Conservation (phyloP, 2,797 vertebrate genomes). For the Urocyon cinereoargenteus region DNA sequence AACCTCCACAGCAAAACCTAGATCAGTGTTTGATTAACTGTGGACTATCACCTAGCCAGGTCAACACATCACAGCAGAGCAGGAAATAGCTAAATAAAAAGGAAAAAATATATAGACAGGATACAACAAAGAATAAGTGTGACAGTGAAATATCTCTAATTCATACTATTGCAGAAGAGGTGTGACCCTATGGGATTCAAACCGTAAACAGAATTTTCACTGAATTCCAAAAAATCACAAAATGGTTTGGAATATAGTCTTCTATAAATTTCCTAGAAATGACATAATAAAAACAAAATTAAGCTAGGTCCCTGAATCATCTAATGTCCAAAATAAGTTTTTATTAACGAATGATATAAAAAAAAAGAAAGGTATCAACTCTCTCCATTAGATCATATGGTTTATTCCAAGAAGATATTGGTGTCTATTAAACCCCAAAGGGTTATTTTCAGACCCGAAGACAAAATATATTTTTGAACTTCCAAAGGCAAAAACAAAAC, state of each 20-base stretch:
- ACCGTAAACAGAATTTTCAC: background rate
- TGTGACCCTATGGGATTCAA: background rate
- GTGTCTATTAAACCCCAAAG: background rate
- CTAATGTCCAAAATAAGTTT: background rate
- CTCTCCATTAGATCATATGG: background rate
- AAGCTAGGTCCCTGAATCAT: background rate
- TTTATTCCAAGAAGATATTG: background rate
- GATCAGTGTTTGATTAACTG: background rate
- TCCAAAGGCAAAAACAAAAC: slow-evolving; percentile 65
- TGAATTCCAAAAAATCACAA: background rate
- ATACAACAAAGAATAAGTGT: background rate
- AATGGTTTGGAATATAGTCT: background rate
- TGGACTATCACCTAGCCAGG: no score
- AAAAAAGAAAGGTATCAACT: background rate
- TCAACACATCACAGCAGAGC: fast-evolving
- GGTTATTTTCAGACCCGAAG: slow-evolving; percentile 65
- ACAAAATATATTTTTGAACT: slow-evolving; percentile 63
- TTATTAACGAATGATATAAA: background rate
- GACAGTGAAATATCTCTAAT: background rate
- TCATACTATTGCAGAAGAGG: background rate
- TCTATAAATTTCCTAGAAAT: background rate
- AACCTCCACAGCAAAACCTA: background rate
- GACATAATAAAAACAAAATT: background rate
- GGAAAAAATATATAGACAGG: background rate
- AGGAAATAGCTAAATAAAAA: background rate